phyloP scores from a whole-genome alignment of 2,888 invertebrate species.

The Liodrosophila aerea region DNA sequence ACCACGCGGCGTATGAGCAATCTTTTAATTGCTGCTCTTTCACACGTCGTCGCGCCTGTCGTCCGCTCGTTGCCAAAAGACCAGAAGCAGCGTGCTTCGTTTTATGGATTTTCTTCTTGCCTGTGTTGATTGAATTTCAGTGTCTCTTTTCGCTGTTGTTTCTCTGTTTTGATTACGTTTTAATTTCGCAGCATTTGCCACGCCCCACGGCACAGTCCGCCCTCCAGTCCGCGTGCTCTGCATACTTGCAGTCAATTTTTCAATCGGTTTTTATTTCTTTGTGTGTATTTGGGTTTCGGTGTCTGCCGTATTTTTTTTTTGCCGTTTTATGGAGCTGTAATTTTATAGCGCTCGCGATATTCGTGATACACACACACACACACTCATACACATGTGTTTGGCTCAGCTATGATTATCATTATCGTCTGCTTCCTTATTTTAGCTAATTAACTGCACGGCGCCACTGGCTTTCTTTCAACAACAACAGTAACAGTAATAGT shows the following conservation, averaged over 20 bases:
- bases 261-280: conserved; percentile 14
- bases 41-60: conserved; percentile 60
- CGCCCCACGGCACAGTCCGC: conserved; percentile 19
- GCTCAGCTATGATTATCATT: conserved; percentile 45
- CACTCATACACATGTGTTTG: neutral
- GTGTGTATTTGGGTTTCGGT: conserved; percentile 70
- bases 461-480: conserved; percentile 17
- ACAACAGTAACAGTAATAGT: conserved; percentile 9
- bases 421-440: conserved; percentile 71
- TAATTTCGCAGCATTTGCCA: conserved; percentile 37
- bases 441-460: conserved; percentile 60
- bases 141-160: neutral
- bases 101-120: neutral
- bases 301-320: conserved; percentile 40
- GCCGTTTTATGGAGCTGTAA: conserved; percentile 58
- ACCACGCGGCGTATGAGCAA: conserved; percentile 67
- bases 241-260: conserved; percentile 40
- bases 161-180: conserved; percentile 57
- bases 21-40: conserved; percentile 61
- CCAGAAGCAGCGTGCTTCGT: conserved; percentile 54
- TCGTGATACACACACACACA: neutral
- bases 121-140: conserved; percentile 57
- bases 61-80: conserved; percentile 39
- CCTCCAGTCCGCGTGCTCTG: conserved; percentile 33
- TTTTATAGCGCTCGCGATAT: conserved; percentile 58